Conservation (phyloP, 2,797 vertebrate genomes). For the Novumbra hubbsi region DNA sequence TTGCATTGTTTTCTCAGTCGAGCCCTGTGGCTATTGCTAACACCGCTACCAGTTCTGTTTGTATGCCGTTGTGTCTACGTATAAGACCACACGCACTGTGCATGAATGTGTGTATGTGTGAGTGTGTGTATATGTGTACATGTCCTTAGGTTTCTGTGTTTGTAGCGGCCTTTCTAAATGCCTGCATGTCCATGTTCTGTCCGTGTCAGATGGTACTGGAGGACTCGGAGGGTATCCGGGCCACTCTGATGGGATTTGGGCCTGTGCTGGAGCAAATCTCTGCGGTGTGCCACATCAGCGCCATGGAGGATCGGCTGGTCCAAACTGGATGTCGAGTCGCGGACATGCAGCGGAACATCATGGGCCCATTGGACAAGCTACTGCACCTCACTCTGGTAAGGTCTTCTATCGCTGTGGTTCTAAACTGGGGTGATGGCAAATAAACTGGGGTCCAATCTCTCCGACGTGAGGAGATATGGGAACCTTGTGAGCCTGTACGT, state of each 20-base stretch:
- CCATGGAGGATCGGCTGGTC: conserved; percentile 66
- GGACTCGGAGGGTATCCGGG: conserved; percentile 83
- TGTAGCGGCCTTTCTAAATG: neutral
- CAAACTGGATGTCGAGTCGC: conserved; percentile 67
- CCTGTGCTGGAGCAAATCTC: conserved; percentile 79
- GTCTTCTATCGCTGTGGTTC: neutral
- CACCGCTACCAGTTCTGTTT: neutral
- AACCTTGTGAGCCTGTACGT: neutral
- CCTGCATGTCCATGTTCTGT: conserved; percentile 14
- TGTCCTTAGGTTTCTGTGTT: neutral
- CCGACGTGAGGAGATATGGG: neutral
- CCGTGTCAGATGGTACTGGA: conserved; percentile 83
- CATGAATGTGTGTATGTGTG: neutral
- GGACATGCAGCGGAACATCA: conserved; percentile 75
- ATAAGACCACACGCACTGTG: neutral
- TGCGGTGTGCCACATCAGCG: conserved; percentile 76
- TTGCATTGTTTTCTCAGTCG: too few relatives aligned
- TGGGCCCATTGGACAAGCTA: conserved; percentile 76
- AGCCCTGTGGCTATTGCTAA: neutral
- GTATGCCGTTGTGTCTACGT: too few relatives aligned
- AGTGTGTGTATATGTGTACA: neutral
- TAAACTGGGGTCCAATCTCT: neutral
- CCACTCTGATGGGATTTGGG: conserved; percentile 69
- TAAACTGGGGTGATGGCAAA: neutral
- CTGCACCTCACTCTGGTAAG: conserved; percentile 80